Evolutionary conservation across 2,113 vertebrate species (phyloP), one percentile per base, ranked within the genome.

Genomic region (Meleagris gallopavo): DNA sequence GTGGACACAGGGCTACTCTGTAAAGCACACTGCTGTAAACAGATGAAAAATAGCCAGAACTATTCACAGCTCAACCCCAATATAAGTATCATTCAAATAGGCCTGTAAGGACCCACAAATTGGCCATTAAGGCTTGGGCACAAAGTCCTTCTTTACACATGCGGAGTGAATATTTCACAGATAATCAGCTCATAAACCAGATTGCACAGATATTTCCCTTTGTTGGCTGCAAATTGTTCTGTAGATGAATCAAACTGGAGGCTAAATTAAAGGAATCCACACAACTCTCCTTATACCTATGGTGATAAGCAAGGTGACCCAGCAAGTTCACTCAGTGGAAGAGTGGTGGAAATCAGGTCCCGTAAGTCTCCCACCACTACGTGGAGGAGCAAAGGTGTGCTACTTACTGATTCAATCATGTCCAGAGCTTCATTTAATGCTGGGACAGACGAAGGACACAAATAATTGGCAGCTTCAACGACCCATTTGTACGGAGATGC

Each of bases 341-440:
- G 38, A 46, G 4, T 19, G 3, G 17, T 4, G 3, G n/a, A 11
- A 6, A 65, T 50, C 15, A 12, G 65, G n/a, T 29, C 52, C 52
- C 38, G 14, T 32, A 43, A 54, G 27, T 13, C 20, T 69, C 67
- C 60, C 45, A 21, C 6, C 13, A 32, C 22, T 13, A 62, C 20
- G 13, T 13, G 21, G 54, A 64, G 3, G 11, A 73, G 72, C 48
- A 80, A 82, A 32, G 41, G 16, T 36, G 19, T 52, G 19, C 46
- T 89, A 94, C 98, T 98, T 97, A 99, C 99, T 62, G 98, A 98
- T 34, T 99, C 99, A 45, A 99, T 99, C 97, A 99, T 97, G 73
- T 99, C 99, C 97, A 99, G 97, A 90, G 99, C 98, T 96, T 99
- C 99, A 15, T 96, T 99, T 89, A 99, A 94, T 3, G 95, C 97